These are phyloP conservation scores for Hippocampus barbouri DNA, from an alignment of 2,113 vertebrate species.

Conservation along the genomic window DNA sequence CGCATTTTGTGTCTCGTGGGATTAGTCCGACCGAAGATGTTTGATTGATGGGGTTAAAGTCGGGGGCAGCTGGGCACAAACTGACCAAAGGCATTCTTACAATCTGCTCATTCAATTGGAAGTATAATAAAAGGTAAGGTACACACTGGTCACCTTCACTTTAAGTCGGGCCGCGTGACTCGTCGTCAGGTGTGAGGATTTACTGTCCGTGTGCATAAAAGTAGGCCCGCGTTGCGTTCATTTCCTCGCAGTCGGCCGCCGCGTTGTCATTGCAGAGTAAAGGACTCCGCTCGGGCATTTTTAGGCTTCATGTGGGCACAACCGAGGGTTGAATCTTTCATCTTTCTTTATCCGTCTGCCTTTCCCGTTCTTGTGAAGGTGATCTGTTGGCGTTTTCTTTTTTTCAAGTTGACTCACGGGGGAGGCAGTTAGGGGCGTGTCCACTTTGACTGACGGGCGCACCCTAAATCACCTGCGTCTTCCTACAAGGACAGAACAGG, in stretches of 20 bases:
- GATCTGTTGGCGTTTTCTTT: not conserved
- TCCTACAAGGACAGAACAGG: not conserved
- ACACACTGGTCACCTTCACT: slow-evolving; percentile 5
- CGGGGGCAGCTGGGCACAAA: not conserved
- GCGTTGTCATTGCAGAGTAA: not conserved
- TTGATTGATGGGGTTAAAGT: not conserved
- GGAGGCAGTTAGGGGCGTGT: not conserved
- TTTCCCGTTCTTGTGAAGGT: not conserved
- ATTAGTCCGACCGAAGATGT: slow-evolving; percentile 26
- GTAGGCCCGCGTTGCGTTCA: not conserved
- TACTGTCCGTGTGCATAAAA: not conserved
- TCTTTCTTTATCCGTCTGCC: not conserved
- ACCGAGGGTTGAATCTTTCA: not conserved
- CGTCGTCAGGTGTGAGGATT: not conserved
- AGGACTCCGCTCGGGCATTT: not conserved
- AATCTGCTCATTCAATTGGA: slow-evolving; percentile 3
- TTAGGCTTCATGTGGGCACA: not conserved
- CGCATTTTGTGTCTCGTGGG: slow-evolving; percentile 14
- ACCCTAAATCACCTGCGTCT: not conserved
- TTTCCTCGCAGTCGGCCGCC: not conserved
- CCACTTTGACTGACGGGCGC: not conserved
- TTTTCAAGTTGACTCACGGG: not conserved
- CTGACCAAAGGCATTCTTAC: not conserved
- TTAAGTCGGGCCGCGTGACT: not conserved
- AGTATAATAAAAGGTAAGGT: not conserved